Conservation (phyloP, 2,888 invertebrate genomes). For the Synanthedon andrenaeformis region DNA sequence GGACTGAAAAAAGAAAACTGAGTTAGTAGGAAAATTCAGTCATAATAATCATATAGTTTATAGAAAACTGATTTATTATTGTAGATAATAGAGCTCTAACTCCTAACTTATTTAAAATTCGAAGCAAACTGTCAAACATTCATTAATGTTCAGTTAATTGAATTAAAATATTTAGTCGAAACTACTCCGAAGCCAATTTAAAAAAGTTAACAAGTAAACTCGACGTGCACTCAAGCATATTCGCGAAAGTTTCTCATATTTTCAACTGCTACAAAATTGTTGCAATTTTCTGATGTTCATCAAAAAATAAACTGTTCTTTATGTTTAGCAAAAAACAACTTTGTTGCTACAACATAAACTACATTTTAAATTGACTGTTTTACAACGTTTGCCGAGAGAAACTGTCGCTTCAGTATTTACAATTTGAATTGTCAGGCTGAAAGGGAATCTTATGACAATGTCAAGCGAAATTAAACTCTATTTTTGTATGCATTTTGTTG, state of each 20-base stretch:
- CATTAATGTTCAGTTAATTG: background rate
- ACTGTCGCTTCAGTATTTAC: conserved; percentile 23
- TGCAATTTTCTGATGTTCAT: conserved; percentile 11
- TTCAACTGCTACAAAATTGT: conserved; percentile 10
- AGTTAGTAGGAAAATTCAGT: too few species aligned
- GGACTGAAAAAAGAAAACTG: too few species aligned
- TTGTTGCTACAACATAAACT: background rate
- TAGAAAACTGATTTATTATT: too few species aligned
- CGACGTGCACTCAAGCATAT: background rate
- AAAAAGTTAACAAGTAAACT: background rate
- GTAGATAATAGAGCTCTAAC: too few species aligned
- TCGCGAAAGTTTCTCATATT: conserved; percentile 11
- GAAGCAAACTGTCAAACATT: background rate
- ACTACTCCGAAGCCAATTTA: background rate
- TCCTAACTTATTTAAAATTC: too few species aligned
- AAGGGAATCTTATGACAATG: conserved; percentile 13
- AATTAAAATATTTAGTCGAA: background rate
- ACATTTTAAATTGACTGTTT: conserved; percentile 6
- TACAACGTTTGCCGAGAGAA: conserved; percentile 8
- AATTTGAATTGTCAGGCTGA: conserved; percentile 33
- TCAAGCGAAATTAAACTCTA: conserved; percentile 11
- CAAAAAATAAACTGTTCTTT: conserved; percentile 2
- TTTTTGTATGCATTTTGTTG: background rate
- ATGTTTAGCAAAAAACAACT: background rate
- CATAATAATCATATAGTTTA: too few species aligned